phyloP scores from a whole-genome alignment of 2,797 vertebrate genomes.

The Psittacula derbiana region DNA sequence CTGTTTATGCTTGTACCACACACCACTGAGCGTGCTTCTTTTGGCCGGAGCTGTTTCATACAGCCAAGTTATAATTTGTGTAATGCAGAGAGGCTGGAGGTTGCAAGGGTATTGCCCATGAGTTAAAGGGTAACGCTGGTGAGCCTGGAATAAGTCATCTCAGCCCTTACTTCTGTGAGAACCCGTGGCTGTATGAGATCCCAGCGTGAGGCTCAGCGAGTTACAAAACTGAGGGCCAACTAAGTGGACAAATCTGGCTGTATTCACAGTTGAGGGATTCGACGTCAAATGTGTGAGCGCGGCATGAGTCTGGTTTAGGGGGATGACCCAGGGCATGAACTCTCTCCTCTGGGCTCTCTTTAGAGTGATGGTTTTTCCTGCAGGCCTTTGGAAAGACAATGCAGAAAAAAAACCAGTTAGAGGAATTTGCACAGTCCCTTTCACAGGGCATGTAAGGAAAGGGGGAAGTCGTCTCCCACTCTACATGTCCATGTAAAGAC shows the following conservation, averaged over 20 bases:
- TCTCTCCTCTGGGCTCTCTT: background rate
- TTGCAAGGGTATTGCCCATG: background rate
- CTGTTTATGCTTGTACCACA: background rate
- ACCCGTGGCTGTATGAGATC: background rate
- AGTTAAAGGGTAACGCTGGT: background rate
- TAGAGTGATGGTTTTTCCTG: conserved; percentile 5
- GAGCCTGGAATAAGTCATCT: background rate
- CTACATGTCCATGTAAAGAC: background rate
- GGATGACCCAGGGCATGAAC: background rate
- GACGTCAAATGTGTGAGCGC: background rate
- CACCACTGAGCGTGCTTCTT: background rate
- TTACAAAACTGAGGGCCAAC: background rate
- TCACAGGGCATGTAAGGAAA: background rate
- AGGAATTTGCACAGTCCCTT: background rate
- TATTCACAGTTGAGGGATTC: background rate
- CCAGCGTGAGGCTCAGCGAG: background rate
- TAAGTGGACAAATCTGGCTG: background rate
- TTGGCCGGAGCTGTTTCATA: background rate
- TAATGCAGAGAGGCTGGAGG: background rate
- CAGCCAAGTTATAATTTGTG: background rate
- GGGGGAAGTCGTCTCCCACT: background rate
- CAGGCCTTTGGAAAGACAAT: background rate
- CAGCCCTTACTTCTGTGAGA: background rate
- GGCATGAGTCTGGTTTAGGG: background rate
- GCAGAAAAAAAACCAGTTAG: background rate